Percentiles rank a stretch among this genome's conserved stretches.
Conservation (phyloP, 2,797 vertebrate genomes). For the Scolopax rusticola region DNA sequence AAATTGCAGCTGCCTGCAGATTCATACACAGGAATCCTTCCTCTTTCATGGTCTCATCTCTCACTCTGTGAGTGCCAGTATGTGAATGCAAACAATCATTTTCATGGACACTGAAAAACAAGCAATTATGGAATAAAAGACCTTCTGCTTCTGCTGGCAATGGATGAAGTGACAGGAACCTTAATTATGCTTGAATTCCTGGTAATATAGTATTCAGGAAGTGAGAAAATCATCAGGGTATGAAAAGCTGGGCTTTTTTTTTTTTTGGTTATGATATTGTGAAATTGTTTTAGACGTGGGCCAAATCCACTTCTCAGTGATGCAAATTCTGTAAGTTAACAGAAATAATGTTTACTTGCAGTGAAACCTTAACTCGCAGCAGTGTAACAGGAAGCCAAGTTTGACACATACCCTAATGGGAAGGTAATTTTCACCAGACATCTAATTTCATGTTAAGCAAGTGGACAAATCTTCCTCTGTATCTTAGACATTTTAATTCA, state of each 20-base stretch:
- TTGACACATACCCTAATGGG: neutral
- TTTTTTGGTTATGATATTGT: neutral
- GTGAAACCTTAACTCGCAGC: neutral
- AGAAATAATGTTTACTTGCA: neutral
- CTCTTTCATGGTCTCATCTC: neutral
- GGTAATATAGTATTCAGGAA: constrained; percentile 35
- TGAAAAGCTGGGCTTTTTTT: neutral
- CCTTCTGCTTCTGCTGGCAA: constrained; percentile 33
- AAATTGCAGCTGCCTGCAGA: neutral
- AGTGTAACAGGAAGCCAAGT: neutral
- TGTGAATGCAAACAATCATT: constrained; percentile 8
- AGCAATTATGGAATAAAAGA: constrained; percentile 56
- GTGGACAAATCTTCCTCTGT: neutral
- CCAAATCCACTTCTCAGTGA: neutral
- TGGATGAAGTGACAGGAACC: constrained; percentile 14
- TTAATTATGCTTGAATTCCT: constrained; percentile 35
- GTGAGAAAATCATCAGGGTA: constrained; percentile 5
- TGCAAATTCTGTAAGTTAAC: neutral
- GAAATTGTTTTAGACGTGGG: neutral
- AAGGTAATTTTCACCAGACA: neutral
- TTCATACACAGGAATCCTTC: neutral
- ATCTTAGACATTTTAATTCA: neutral
- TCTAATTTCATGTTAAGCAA: neutral
- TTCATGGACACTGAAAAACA: constrained; percentile 27
- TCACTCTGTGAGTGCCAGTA: neutral